Evolutionary conservation across 1,140 invertebrate species (phyloP), one percentile per base, ranked within the genome.

Genomic region (Teleogryllus occipitalis): DNA sequence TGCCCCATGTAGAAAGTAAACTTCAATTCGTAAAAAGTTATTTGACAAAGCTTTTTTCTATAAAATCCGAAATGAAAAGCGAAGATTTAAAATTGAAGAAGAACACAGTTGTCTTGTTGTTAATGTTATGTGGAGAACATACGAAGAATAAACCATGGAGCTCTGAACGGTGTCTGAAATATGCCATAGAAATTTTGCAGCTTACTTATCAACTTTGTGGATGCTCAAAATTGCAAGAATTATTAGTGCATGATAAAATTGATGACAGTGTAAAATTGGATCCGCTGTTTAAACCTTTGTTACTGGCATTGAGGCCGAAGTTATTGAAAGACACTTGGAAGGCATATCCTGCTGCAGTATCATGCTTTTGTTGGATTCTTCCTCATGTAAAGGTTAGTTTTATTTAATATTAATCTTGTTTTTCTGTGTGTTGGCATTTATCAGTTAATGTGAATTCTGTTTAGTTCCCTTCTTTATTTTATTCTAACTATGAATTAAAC

Each of bases 311-410:
- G 47, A 84, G 86, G 78, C 85, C 84, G 49, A 88, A 87, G 78
- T 82, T 89, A 65, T 77, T 86, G 39, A 86, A 85, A 80, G 82
- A 87, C 76, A 85, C 83, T 18, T 89, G 87, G 87, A 88, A 88
- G 82, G 82, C 77, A 77, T 87, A 84, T 84, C 87, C 87, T 21
- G 84, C 85, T 14, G 85, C 87, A 75, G 82, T 87, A 14, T 47
- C 81, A 80, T 86, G 85, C 82, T 88, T 87, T 47, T 85, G 84
- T 77, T 88, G 87, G 87, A 73, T 88, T 14, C 79, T 88, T 18
- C 81, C 82, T 78, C 82, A 85, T 82, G 49, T 85, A 10, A 82
- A 85, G 80, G 86, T 86, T 76, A 72, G 80, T 65, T 73, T 39
- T 47, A 81, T 72, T 74, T 78, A 47, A 78, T 76, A 22, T 48